Conservation (phyloP, 2,113 vertebrate species). For the Aspiorhynchus laticeps region DNA sequence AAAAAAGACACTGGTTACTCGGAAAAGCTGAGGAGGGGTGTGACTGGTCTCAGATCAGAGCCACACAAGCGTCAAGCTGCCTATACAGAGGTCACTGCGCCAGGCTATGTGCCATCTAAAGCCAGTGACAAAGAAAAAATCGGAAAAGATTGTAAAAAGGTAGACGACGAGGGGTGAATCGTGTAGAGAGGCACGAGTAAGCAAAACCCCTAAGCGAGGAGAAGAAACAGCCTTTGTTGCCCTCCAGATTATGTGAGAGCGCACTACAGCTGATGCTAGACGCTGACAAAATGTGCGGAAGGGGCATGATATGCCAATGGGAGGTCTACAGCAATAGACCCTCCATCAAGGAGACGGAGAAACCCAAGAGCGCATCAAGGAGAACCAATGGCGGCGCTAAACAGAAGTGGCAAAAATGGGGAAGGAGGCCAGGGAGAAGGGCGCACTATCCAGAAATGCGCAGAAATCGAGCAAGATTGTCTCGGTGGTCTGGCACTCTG, state of each 20-base stretch:
- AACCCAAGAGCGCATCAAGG: slow-evolving; percentile 35
- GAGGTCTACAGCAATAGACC: slow-evolving; percentile 36
- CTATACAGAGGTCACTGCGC: slow-evolving; percentile 67
- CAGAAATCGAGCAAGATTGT: slow-evolving; percentile 27
- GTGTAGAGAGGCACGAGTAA: slow-evolving; percentile 50
- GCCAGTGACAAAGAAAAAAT: slow-evolving; percentile 87
- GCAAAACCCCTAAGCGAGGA: slow-evolving; percentile 49
- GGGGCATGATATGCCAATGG: slow-evolving; percentile 62
- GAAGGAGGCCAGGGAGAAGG: slow-evolving; percentile 61
- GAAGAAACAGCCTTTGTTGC: slow-evolving; percentile 46
- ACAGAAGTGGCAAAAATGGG: slow-evolving; percentile 60
- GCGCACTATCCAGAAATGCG: slow-evolving; percentile 52
- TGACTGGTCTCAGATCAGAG: slow-evolving; percentile 50
- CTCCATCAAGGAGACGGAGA: slow-evolving; percentile 45
- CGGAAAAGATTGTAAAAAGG: slow-evolving; percentile 83
- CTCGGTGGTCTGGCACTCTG: slow-evolving; percentile 37
- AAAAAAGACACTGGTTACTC: background rate
- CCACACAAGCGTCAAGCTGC: slow-evolving; percentile 74
- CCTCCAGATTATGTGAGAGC: slow-evolving; percentile 70
- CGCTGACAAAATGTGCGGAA: slow-evolving; percentile 65
- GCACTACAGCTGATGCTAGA: slow-evolving; percentile 64
- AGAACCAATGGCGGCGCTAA: slow-evolving; percentile 25
- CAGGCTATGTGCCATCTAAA: slow-evolving; percentile 83
- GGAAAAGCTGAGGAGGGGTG: slow-evolving; percentile 49
- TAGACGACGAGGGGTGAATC: slow-evolving; percentile 69